Base-by-base conservation (phyloP, 2,888 invertebrate genomes). In the Cephus pygmeus region DNA sequence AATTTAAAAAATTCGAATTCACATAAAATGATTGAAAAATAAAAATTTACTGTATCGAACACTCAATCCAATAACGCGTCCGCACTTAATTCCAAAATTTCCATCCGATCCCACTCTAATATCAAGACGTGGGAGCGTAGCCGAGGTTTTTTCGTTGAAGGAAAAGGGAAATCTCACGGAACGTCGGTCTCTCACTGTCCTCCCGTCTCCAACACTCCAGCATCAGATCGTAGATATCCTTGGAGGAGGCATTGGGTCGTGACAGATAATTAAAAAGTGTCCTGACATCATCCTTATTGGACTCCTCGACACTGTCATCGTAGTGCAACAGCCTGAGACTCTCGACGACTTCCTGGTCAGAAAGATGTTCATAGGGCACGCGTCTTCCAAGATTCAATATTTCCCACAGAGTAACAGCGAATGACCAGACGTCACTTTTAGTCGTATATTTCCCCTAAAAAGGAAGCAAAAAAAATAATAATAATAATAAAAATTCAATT, bases 401-500 rank as follows among this genome's bases (percentile, higher is more conserved):
- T 92, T 98, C 98, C 95, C 97, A 96, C 75, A 98, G 92, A 0
- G 97, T 96, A 33, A 98, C 96, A 0, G 95, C 98, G 91, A 97
- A 98, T 23, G 97, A 95, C 97, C 98, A 98, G 1, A 97, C 97
- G 91, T 98, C 98, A 88, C 96, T 96, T 91, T 97, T 96, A 79
- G 97, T 97, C 77, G 97, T 96, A 91, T 97, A 97, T 87, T 96
- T 95, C 33, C 96, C 97, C 95, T 95, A 91, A 31, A 90, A 90
- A 12, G 12, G 12, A 35, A 12, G 35, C 33, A 11, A 80, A 79
- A 71, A 1, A 74, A 80, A 77, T 30, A 30, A 6, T 40, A 9
- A 9, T 23, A 6, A 56, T 4, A 0, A 56, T 2, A 9, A 56
- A 56, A 23, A 2, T 1, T 23, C 15, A 40, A 40, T 40, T 15